Percentiles rank a stretch among this genome's conserved stretches.
These are phyloP conservation scores for Xiphias gladius DNA, from an alignment of 2,113 vertebrate species.

Conservation along the genomic window DNA sequence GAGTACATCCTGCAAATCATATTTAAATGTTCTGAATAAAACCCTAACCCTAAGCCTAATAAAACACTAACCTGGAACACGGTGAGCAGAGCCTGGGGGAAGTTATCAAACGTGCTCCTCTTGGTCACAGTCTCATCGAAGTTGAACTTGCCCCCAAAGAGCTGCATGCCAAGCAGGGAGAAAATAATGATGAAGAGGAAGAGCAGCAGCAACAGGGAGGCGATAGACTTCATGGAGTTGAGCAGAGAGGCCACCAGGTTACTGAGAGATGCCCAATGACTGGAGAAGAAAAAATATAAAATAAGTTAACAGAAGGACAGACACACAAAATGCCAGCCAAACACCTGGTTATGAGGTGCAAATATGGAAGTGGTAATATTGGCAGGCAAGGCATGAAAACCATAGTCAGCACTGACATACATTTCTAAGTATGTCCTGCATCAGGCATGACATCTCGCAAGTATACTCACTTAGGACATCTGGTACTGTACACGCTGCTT, in stretches of 20 bases:
- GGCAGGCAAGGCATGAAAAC: background rate
- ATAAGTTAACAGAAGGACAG: background rate
- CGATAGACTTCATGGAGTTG: constrained; percentile 99
- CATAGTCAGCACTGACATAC: background rate
- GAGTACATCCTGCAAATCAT: background rate
- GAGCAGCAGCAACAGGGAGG: constrained; percentile 96
- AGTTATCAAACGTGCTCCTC: constrained; percentile 98
- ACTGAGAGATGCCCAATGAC: constrained; percentile 98
- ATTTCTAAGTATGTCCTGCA: background rate
- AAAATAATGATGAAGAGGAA: constrained; percentile 99
- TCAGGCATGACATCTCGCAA: background rate
- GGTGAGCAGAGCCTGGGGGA: constrained; percentile 96
- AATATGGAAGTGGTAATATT: background rate
- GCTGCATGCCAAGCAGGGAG: constrained; percentile 98
- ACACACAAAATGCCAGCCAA: background rate
- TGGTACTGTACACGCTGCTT: background rate
- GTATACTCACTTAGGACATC: background rate
- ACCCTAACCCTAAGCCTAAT: too few relatives aligned
- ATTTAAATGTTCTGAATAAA: background rate
- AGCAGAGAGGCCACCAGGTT: constrained; percentile 98
- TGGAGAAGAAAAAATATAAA: constrained; percentile 42
- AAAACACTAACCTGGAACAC: constrained; percentile 93
- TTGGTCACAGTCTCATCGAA: constrained; percentile 98
- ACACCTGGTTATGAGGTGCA: background rate
- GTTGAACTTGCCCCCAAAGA: constrained; percentile 99